Conservation (phyloP, 1,140 invertebrate genomes). For the Aethina tumida region DNA sequence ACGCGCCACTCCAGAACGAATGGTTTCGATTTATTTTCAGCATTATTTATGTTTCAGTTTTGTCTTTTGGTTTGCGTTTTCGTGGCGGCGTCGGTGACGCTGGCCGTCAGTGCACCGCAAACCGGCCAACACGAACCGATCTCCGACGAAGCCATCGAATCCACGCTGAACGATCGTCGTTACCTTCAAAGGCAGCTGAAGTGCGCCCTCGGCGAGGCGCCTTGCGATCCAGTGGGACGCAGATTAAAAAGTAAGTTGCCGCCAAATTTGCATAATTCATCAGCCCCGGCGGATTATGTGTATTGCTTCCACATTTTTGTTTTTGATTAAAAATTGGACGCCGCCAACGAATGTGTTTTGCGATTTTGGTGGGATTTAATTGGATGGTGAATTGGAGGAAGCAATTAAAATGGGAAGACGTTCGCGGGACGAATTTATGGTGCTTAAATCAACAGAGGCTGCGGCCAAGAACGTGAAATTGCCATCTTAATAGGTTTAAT, state of each 20-base stretch:
- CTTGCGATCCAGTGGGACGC: constrained; percentile 59
- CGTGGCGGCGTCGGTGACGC: constrained; percentile 8
- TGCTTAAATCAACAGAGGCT: too few relatives aligned
- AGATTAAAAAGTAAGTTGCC: constrained; percentile 55
- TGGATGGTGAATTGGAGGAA: not conserved
- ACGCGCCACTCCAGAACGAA: too few relatives aligned
- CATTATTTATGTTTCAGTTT: too few relatives aligned
- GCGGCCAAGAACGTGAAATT: too few relatives aligned
- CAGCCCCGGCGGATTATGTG: not conserved
- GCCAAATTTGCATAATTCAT: constrained; percentile 7
- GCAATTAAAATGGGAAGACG: not conserved
- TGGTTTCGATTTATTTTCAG: too few relatives aligned
- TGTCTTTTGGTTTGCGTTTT: too few relatives aligned
- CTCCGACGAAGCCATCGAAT: constrained; percentile 52
- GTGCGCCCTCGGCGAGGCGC: constrained; percentile 57
- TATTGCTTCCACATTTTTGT: not conserved
- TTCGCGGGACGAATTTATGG: not conserved
- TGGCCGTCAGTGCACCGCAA: too few relatives aligned
- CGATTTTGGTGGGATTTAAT: not conserved
- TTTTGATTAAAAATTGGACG: not conserved
- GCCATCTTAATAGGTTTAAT: too few relatives aligned
- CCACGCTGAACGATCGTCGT: constrained; percentile 54
- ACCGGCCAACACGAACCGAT: constrained; percentile 39
- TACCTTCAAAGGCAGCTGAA: constrained; percentile 59
- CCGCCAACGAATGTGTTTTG: not conserved